phyloP scores from a whole-genome alignment of 2,113 vertebrate genomes.

The Centropus bengalensis region DNA sequence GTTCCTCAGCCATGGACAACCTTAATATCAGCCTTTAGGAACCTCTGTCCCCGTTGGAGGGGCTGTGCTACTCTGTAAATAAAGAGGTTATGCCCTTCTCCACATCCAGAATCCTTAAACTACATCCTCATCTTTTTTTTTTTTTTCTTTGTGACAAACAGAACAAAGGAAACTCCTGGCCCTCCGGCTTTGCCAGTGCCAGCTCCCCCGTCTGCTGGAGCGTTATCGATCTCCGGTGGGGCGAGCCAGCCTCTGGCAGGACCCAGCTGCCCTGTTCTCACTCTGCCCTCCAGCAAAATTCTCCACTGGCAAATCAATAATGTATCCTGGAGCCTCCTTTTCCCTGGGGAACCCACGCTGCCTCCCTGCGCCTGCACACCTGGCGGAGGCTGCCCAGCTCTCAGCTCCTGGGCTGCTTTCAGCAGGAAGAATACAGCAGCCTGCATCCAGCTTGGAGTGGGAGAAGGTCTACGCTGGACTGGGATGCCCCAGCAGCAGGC shows the following conservation, averaged over 20 bases:
- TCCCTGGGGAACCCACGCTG: background rate
- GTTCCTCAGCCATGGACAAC: background rate
- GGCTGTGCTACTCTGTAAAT: background rate
- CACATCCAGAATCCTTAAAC: background rate
- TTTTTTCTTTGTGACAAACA: background rate
- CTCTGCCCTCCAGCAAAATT: background rate
- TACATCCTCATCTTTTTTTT: background rate
- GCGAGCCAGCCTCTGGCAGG: background rate
- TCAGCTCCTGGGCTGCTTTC: background rate
- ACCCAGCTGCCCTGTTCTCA: background rate
- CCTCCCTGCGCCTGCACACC: background rate
- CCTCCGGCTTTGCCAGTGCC: background rate
- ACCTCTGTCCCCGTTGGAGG: background rate
- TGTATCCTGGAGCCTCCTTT: background rate
- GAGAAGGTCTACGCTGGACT: background rate
- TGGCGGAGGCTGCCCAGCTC: background rate
- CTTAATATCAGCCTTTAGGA: background rate
- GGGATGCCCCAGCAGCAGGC: background rate
- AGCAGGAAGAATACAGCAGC: background rate
- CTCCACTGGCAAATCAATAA: background rate
- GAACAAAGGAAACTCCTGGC: background rate
- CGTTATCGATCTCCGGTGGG: background rate
- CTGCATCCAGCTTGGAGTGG: accelerated
- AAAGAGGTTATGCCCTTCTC: background rate
- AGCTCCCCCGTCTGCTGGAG: background rate